These are phyloP conservation scores for Orius laevigatus DNA, from an alignment of 1,140 invertebrate species.

Conservation along the genomic window DNA sequence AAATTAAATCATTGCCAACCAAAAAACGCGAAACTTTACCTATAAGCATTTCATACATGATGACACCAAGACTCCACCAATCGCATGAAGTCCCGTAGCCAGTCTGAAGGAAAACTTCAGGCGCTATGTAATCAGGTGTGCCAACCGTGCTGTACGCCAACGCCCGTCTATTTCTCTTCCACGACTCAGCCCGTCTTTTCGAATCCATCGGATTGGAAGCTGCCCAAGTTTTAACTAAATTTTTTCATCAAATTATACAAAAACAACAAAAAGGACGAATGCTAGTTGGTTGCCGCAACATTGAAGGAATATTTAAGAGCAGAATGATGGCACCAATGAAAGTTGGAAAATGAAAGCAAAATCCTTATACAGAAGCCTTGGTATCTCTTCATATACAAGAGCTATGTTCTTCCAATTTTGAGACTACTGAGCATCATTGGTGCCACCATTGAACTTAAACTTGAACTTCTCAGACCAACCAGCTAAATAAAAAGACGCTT, in stretches of 20 bases:
- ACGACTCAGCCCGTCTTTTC: slow-evolving; percentile 90
- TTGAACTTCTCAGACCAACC: no score
- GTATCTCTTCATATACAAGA: no score
- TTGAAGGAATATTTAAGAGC: no score
- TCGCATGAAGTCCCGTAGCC: slow-evolving; percentile 95
- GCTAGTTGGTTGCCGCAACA: background rate
- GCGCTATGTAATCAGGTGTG: slow-evolving; percentile 99
- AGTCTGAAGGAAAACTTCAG: slow-evolving; percentile 92
- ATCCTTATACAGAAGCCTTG: no score
- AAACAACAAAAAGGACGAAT: background rate
- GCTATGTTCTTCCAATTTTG: no score
- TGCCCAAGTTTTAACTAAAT: slow-evolving; percentile 21
- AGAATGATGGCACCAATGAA: background rate
- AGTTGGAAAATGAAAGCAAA: no score
- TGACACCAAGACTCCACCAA: slow-evolving; percentile 99
- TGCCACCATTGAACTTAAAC: no score
- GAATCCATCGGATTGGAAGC: slow-evolving; percentile 81
- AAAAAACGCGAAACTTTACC: slow-evolving; percentile 42
- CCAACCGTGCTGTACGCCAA: slow-evolving; percentile 93
- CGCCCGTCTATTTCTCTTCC: slow-evolving; percentile 90
- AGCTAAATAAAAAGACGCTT: slow-evolving; percentile 25
- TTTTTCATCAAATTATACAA: slow-evolving; percentile 7
- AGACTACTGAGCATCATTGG: no score
- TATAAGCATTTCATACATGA: slow-evolving; percentile 99
- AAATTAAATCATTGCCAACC: slow-evolving; percentile 2